Percentiles rank a stretch among this genome's conserved stretches.
Conservation (phyloP, 1,140 invertebrate species). For the Camponotus floridanus region DNA sequence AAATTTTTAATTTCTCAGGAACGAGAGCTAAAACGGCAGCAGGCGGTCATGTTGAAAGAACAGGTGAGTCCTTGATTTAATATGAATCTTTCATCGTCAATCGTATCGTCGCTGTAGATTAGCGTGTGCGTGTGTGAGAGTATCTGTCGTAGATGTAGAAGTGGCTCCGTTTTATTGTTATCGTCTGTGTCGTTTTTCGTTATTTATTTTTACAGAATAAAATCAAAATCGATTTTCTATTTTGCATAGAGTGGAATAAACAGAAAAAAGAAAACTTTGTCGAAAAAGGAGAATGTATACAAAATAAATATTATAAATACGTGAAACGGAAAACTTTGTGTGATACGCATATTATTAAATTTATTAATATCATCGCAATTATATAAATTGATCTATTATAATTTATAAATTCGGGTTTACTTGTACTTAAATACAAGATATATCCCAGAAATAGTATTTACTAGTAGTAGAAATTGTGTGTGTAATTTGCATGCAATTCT, state of each 20-base stretch:
- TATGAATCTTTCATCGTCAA: conserved; percentile 49
- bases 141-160: conserved; percentile 67
- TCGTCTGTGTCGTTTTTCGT: conserved; percentile 46
- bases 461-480: conserved; percentile 8
- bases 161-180: conserved; percentile 60
- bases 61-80: conserved; percentile 89
- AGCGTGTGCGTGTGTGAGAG: conserved; percentile 47
- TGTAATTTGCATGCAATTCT: conserved; percentile 34
- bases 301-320: neutral
- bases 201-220: conserved; percentile 30
- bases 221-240: neutral
- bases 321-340: neutral
- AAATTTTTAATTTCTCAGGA: conserved; percentile 89
- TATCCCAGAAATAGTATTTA: conserved; percentile 21
- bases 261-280: neutral
- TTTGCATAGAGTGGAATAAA: neutral
- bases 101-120: conserved; percentile 70
- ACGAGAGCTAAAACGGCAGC: conserved; percentile 94
- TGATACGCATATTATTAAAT: neutral
- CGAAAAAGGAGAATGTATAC: neutral
- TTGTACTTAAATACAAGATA: no score
- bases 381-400: neutral
- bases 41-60: conserved; percentile 94
- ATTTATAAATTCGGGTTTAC: neutral
- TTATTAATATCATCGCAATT: neutral